These are phyloP conservation scores for Drosophila niveifrons DNA, from an alignment of 2,888 invertebrate genomes.

Conservation along the genomic window DNA sequence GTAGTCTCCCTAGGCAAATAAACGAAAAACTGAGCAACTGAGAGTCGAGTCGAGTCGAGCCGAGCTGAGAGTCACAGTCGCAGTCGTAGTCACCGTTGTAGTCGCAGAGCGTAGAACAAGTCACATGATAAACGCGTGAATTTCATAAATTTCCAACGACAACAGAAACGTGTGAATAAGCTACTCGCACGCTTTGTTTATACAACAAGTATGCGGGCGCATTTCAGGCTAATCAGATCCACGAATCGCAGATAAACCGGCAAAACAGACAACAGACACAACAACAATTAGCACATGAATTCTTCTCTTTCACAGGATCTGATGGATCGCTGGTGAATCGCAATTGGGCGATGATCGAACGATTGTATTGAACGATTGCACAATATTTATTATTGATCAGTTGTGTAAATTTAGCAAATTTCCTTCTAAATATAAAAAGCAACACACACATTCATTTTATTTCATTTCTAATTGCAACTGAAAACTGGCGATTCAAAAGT, in stretches of 20 bases:
- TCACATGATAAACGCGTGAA: constrained; percentile 76
- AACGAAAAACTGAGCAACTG: constrained; percentile 8
- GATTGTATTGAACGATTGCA: background rate
- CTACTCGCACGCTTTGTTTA: constrained; percentile 61
- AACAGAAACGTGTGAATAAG: constrained; percentile 72
- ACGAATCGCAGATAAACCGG: constrained; percentile 58
- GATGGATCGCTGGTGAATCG: background rate
- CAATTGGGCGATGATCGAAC: constrained; percentile 28
- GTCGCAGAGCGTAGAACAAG: constrained; percentile 30
- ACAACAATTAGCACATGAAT: constrained; percentile 34
- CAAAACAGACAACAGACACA: constrained; percentile 22
- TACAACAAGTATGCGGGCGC: constrained; percentile 13
- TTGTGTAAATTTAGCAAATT: constrained; percentile 26
- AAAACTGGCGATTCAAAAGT: constrained; percentile 17
- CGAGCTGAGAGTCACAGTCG: constrained; percentile 1
- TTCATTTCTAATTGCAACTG: constrained; percentile 6
- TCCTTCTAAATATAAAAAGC: constrained; percentile 25
- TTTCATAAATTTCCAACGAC: constrained; percentile 58
- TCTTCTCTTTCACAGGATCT: background rate
- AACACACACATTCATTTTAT: constrained; percentile 24
- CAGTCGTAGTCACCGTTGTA: background rate
- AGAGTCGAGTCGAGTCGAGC: background rate
- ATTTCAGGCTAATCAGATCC: constrained; percentile 57
- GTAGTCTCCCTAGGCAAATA: constrained; percentile 29
- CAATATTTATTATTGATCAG: constrained; percentile 19